Conservation (phyloP, 2,113 vertebrate species). For the Pelodiscus sinensis region DNA sequence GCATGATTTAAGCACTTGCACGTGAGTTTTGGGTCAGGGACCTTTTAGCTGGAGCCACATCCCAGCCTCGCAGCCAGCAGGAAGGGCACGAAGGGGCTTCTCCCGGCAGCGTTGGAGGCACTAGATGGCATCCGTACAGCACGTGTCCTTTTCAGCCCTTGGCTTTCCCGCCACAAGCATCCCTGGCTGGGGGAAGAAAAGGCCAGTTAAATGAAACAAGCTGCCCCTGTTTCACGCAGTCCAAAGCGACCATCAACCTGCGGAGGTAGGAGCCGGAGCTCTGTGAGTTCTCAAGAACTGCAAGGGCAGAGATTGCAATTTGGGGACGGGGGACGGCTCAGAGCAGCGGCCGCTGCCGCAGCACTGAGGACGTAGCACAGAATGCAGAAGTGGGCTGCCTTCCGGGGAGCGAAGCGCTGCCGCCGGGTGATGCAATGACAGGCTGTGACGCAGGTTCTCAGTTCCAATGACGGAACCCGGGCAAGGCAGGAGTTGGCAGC, state of each 20-base stretch:
- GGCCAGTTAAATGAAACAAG: neutral
- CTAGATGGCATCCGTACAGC: constrained; percentile 9
- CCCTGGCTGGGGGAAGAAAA: neutral
- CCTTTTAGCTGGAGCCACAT: neutral
- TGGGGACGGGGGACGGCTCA: neutral
- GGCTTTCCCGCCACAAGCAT: neutral
- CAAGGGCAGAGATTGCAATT: neutral
- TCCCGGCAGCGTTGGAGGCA: neutral
- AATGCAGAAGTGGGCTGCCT: neutral
- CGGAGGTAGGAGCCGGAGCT: neutral
- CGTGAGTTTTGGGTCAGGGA: neutral
- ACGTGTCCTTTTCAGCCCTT: neutral
- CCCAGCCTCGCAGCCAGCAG: neutral
- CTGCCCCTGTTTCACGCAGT: neutral
- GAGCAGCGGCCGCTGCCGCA: neutral
- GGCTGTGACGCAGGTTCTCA: too few relatives aligned
- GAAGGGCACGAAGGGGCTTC: neutral
- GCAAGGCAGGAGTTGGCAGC: too few relatives aligned
- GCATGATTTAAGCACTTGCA: neutral
- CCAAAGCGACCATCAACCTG: neutral
- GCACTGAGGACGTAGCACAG: neutral
- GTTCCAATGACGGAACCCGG: too few relatives aligned
- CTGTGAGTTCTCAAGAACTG: neutral
- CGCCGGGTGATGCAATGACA: too few relatives aligned
- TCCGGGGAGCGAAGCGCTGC: neutral